A percentile compares a stretch with the other conserved stretches of the same genome.
Conservation (phyloP, 2,113 vertebrate species). For the Lanius collurio region DNA sequence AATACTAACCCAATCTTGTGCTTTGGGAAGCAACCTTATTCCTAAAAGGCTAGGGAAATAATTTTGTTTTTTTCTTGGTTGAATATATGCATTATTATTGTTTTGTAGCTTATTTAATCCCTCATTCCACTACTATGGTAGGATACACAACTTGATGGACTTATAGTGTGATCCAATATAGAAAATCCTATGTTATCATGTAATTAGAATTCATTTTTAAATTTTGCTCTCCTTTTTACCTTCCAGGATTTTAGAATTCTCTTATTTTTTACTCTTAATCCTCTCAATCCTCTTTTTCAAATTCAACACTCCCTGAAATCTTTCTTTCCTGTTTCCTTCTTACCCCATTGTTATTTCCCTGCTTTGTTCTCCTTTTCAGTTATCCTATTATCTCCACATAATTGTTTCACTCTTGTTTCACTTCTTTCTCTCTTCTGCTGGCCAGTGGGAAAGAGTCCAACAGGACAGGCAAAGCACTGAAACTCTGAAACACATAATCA, state of each 20-base stretch:
- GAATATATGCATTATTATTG: not conserved
- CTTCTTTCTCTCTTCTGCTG: not conserved
- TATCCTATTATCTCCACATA: not conserved
- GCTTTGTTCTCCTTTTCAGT: constrained; percentile 3
- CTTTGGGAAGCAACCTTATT: not conserved
- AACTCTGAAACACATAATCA: not conserved
- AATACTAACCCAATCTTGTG: not conserved
- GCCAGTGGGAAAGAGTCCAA: not conserved
- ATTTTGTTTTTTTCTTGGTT: not conserved
- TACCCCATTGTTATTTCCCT: not conserved
- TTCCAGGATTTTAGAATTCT: not conserved
- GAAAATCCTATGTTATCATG: not conserved
- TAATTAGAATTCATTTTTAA: not conserved
- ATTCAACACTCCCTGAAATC: not conserved
- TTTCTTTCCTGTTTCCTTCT: not conserved
- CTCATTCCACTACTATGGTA: not conserved
- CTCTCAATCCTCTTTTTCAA: constrained; percentile 11
- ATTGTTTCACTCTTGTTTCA: not conserved
- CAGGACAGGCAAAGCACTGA: not conserved
- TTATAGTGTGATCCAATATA: not conserved
- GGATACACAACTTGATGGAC: not conserved
- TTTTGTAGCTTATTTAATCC: not conserved
- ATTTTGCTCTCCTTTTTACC: not conserved
- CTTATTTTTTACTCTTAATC: not conserved
- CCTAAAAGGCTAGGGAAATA: not conserved